Percentiles rank a stretch among this genome's conserved stretches.
phyloP scores from a whole-genome alignment of 2,888 invertebrate genomes.

The Parasteatoda lunata region DNA sequence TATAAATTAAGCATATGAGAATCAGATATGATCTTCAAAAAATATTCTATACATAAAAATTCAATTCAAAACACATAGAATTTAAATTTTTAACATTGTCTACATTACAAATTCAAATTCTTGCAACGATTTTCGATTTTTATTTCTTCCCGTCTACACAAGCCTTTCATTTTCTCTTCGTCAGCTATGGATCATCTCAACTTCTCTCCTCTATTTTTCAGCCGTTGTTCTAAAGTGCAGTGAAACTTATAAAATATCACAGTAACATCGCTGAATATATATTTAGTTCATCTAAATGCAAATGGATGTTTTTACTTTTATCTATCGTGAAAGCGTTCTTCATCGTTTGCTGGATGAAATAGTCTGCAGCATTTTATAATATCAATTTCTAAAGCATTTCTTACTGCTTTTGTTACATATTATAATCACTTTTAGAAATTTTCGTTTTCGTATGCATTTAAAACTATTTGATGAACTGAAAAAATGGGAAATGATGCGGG shows the following conservation, averaged over 20 bases:
- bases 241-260: neutral
- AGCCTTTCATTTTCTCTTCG: neutral
- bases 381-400: no score
- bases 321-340: neutral
- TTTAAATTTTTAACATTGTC: conserved; percentile 40
- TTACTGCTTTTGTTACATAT: no score
- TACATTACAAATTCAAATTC: conserved; percentile 54
- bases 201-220: neutral
- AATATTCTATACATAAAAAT: neutral
- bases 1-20: no score
- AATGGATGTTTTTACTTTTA: neutral
- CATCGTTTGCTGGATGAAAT: no score
- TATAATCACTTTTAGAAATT: no score
- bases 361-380: no score
- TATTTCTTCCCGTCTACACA: neutral
- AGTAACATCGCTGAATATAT: neutral
- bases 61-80: conserved; percentile 30
- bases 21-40: neutral
- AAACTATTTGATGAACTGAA: no score
- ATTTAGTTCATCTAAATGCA: neutral
- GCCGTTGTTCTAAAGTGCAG: neutral
- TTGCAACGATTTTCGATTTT: neutral
- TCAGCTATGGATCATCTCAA: neutral
- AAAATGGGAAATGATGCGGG: no score
- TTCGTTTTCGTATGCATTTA: no score